Base-by-base conservation (phyloP, 2,888 invertebrate species). In the Cyrtodaria siliqua region DNA sequence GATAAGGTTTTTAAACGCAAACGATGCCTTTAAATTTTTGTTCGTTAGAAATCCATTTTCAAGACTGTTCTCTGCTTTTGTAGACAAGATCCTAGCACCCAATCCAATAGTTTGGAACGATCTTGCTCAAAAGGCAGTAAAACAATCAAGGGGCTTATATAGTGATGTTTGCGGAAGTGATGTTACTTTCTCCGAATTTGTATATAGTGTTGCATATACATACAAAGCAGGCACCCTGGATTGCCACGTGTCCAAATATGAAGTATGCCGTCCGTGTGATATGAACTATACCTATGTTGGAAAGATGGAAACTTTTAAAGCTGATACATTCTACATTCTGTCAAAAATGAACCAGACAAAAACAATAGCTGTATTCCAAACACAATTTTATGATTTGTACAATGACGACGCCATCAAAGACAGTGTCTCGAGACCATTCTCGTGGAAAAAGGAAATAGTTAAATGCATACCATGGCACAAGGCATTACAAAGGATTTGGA, bases 41-140 rank as follows among this genome's bases (percentile, higher is more conserved):
- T 83, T 86, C 50, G 85, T 84, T 2, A 55, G 85, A 26, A 72
- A 85, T 38, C 86, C 86, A 0, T 86, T 83, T 57, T 55, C 80
- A 20, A 66, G 86, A 24, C 52, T 85, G 9, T 59, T 86, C 14
- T 85, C 86, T 0, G 84, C 81, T 0, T 86, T 83, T 50, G 73
- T 85, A 4, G 85, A 85, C 49, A 86, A 86, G 66, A 49, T 86
- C 1, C 80, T 84, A 40, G 74, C 80, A 12, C 85, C 85, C 23
- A 85, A 85, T 56, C 71, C 74, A 14, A 23, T 50, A 9, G 85
- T 69, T 49, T 82, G 80, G 75, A 61, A n/a, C 14, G 12, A 8
- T 1, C 2, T 62, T 2, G 67, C 81, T 3, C 53, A 16, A 1
- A 16, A 52, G 27, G 33, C 33, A 8, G 33, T 33, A 8, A 4